Evolutionary conservation across 2,113 vertebrate species (phyloP).

Genomic region (Origma solitaria): DNA sequence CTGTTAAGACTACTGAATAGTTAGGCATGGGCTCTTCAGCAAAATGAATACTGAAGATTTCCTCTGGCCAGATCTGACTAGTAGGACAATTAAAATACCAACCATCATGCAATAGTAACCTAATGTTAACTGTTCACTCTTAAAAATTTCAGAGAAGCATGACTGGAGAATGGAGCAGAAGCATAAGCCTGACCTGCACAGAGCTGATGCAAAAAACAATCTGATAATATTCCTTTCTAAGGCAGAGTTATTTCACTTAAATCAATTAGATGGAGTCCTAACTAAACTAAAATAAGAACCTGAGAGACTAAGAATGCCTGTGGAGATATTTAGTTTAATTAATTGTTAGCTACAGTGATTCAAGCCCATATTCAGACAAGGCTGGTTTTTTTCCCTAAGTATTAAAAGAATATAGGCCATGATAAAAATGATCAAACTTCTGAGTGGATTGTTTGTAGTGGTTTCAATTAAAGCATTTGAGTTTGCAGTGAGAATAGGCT

Average conservation of each 20-base stretch:
- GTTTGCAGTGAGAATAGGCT: background rate
- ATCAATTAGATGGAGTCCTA: background rate
- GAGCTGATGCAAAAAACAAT: background rate
- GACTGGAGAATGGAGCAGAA: background rate
- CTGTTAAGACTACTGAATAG: background rate
- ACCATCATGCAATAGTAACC: background rate
- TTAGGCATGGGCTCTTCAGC: background rate
- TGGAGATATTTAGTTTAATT: slow-evolving; percentile 11
- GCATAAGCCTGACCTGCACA: background rate
- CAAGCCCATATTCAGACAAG: background rate
- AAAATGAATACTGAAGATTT: background rate
- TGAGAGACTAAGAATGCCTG: background rate
- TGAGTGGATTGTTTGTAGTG: background rate
- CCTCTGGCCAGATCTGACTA: background rate
- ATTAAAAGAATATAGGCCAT: background rate
- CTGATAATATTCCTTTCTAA: background rate
- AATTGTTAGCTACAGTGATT: background rate
- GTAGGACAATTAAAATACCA: background rate
- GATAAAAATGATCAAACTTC: background rate
- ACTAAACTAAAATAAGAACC: slow-evolving; percentile 6
- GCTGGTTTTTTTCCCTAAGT: background rate
- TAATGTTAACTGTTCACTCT: background rate
- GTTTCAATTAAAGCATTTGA: background rate
- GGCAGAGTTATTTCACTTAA: background rate
- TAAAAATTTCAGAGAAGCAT: background rate